Conservation (phyloP, 1,140 invertebrate genomes). For the Lepidurus apus region DNA sequence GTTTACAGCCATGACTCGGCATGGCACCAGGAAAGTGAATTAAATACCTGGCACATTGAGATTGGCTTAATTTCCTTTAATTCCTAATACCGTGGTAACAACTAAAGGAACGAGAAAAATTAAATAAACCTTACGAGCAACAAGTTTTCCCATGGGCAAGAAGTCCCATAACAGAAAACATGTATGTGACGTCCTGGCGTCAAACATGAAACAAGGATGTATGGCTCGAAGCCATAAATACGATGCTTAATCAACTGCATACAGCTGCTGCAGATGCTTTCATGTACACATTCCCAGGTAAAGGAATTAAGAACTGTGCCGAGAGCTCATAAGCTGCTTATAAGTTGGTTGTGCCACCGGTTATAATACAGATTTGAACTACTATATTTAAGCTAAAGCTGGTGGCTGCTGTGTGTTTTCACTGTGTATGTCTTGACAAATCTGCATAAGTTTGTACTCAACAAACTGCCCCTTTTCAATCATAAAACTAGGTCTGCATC, state of each 20-base stretch:
- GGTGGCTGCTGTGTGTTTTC: too few species aligned
- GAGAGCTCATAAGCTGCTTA: slow-evolving; percentile 5
- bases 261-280: slow-evolving; percentile 21
- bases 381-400: not conserved
- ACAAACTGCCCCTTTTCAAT: too few species aligned
- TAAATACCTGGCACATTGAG: not conserved
- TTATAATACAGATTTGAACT: not conserved
- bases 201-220: not conserved
- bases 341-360: not conserved
- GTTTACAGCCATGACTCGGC: not conserved
- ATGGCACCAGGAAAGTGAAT: not conserved
- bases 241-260: slow-evolving; percentile 15
- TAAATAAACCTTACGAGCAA: not conserved
- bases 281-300: slow-evolving; percentile 5
- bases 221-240: slow-evolving; percentile 10
- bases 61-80: not conserved
- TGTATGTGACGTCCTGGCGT: not conserved
- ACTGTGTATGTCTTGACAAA: too few species aligned
- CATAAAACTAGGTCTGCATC: too few species aligned
- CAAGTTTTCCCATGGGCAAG: not conserved
- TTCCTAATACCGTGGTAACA: not conserved
- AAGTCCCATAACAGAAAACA: not conserved
- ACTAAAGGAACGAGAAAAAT: not conserved
- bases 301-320: not conserved
- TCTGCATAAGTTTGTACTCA: too few species aligned